Evolutionary conservation across 2,888 invertebrate species (phyloP), one percentile per base, ranked within the genome.

Genomic region (Crossocerus cetratus): DNA sequence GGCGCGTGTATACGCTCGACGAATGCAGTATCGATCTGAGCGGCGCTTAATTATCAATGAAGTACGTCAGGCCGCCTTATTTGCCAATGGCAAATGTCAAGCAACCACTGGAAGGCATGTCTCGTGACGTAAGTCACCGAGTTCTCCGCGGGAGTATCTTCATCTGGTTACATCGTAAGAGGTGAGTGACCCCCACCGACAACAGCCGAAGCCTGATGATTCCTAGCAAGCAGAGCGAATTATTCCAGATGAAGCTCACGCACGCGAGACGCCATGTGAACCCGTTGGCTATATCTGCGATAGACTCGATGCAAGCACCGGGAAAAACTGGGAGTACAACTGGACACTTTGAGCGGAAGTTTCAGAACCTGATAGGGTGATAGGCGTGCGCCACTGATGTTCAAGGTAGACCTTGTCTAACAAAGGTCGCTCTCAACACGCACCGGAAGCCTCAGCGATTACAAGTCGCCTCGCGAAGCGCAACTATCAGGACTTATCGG

Each of bases 41-140:
- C 59, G 16, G 16, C 66, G 53, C 66, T 81, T 72, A 78, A 81
- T 76, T 81, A 81, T 82, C 74, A 82, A 81, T 77, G 77, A 79
- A 74, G 74, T 71, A 73, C 79, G 77, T 82, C 74, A 81, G 14
- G 43, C 60, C 42, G 43, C 11, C 49, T 63, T 65, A 71, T 79
- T 77, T 66, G 53, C 22, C 64, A 16, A 59, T 67, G 72, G 72
- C 64, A 82, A 79, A 82, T 78, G 76, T 81, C 77, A 79, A 76
- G 65, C 53, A 65, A 53, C 49, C 56, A 61, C n/a, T 49, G 20
- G 49, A 62, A 66, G 60, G 66, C 58, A 53, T 56, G 70, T 22
- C 42, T 42, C 13, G 54, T 77, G 77, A 77, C 77, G 77, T 53
- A 72, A 73, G 61, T 43, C 11, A 20, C 20, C 56, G 8, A 5